A percentile compares a stretch with the other conserved stretches of the same genome.
Evolutionary conservation across 2,888 invertebrate species (phyloP).

Genomic region (Linyphia triangularis): DNA sequence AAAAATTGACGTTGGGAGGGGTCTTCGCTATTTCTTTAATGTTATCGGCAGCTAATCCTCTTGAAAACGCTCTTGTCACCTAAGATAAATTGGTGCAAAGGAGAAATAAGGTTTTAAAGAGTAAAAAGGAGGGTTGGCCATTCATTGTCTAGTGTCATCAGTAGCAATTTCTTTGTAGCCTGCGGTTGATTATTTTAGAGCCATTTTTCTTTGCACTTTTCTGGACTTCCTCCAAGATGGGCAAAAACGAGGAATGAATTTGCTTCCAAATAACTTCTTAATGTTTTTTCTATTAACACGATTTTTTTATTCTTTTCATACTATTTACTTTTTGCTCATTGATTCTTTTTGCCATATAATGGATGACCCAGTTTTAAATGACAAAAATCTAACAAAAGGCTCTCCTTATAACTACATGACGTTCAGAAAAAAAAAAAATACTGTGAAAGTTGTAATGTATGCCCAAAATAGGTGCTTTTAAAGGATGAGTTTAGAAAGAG

Average conservation of each 20-base stretch:
- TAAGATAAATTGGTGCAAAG: constrained; percentile 65
- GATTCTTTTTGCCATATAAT: constrained; percentile 52
- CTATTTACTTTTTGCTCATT: constrained; percentile 60
- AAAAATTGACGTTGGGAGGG: not conserved
- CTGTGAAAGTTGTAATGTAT: constrained; percentile 6
- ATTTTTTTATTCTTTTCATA: constrained; percentile 4
- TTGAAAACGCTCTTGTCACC: constrained; percentile 57
- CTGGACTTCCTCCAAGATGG: constrained; percentile 49
- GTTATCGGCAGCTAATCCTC: constrained; percentile 54
- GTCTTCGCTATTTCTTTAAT: constrained; percentile 2
- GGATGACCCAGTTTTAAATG: constrained; percentile 58
- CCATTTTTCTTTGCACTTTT: constrained; percentile 54
- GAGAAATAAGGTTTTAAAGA: constrained; percentile 56
- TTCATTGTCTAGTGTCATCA: constrained; percentile 70
- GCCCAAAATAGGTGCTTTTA: constrained; percentile 10
- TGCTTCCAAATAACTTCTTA: constrained; percentile 71
- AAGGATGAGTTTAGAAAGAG: not conserved
- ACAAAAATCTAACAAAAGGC: constrained; percentile 30
- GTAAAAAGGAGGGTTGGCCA: constrained; percentile 55
- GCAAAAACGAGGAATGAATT: constrained; percentile 57
- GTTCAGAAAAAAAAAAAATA: not conserved
- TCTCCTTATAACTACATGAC: not conserved
- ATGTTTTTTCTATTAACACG: constrained; percentile 72
- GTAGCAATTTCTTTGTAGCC: constrained; percentile 56
- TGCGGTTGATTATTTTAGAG: constrained; percentile 64